A percentile compares a stretch with the other conserved stretches of the same genome.
phyloP scores from a whole-genome alignment of 2,888 invertebrate genomes.

The Latrodectus elegans region DNA sequence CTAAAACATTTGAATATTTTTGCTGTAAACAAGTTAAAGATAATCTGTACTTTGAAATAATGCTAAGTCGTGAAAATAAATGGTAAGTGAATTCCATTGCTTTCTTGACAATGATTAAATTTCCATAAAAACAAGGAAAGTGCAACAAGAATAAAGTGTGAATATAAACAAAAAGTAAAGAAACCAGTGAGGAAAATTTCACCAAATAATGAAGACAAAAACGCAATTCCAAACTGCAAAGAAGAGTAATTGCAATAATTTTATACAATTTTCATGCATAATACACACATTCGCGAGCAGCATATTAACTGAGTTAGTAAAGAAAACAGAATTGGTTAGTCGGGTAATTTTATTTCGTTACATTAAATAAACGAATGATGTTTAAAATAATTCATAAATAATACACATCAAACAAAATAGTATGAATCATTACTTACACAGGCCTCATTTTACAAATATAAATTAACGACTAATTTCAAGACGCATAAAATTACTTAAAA shows the following conservation, averaged over 20 bases:
- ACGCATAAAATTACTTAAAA: neutral
- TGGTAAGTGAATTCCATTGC: no score
- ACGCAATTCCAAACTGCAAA: neutral
- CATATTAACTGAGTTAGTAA: neutral
- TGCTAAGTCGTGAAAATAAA: no score
- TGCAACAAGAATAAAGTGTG: no score
- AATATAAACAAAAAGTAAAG: no score
- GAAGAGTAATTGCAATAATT: neutral
- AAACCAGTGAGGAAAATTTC: no score
- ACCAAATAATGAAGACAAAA: no score
- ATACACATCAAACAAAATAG: neutral
- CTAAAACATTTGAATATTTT: no score
- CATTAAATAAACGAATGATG: neutral
- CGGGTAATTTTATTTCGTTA: neutral
- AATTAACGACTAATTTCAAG: neutral
- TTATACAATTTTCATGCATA: neutral
- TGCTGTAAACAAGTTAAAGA: no score
- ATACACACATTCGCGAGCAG: neutral
- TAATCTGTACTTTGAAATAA: no score
- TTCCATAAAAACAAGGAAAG: no score
- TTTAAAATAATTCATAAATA: neutral
- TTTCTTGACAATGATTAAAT: no score
- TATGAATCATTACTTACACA: conserved; percentile 14
- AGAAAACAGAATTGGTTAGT: neutral
- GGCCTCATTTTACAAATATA: conserved; percentile 21